These are phyloP conservation scores for Diorhabda elongata DNA, from an alignment of 1,140 invertebrate species.

Conservation along the genomic window DNA sequence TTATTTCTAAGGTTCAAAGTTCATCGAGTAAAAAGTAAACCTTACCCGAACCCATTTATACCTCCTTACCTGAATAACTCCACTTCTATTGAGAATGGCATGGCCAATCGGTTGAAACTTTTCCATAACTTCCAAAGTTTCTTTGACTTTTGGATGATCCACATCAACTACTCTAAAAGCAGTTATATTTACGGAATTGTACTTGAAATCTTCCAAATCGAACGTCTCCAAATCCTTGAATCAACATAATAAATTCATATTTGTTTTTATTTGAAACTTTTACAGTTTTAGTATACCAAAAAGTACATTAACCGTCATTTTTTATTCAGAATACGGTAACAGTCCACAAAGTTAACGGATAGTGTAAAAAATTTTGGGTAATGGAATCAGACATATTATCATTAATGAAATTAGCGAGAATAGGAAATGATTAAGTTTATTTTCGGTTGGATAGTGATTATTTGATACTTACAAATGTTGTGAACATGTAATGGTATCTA, in stretches of 20 bases:
- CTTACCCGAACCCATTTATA: not conserved
- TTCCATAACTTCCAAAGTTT: conserved; percentile 81
- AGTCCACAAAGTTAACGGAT: no score
- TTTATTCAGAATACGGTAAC: no score
- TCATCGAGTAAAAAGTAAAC: not conserved
- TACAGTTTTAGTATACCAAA: no score
- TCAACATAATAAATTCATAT: no score
- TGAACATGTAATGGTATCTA: conserved; percentile 89
- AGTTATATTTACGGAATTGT: conserved; percentile 91
- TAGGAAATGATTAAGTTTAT: no score
- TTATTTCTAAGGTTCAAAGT: no score
- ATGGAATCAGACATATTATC: no score
- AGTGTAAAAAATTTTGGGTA: no score
- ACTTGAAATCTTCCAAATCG: conserved; percentile 89
- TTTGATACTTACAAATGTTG: conserved; percentile 79
- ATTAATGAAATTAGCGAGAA: no score
- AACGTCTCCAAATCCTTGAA: conserved; percentile 82
- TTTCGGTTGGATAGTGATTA: no score
- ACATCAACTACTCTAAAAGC: conserved; percentile 83
- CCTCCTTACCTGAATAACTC: conserved; percentile 68
- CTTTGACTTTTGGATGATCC: conserved; percentile 68
- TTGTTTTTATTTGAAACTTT: no score
- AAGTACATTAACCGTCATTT: no score
- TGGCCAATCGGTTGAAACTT: conserved; percentile 80
- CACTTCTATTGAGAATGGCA: conserved; percentile 69